These are phyloP conservation scores for Dendrocopos noguchii DNA, from an alignment of 2,113 vertebrate species.

Conservation along the genomic window DNA sequence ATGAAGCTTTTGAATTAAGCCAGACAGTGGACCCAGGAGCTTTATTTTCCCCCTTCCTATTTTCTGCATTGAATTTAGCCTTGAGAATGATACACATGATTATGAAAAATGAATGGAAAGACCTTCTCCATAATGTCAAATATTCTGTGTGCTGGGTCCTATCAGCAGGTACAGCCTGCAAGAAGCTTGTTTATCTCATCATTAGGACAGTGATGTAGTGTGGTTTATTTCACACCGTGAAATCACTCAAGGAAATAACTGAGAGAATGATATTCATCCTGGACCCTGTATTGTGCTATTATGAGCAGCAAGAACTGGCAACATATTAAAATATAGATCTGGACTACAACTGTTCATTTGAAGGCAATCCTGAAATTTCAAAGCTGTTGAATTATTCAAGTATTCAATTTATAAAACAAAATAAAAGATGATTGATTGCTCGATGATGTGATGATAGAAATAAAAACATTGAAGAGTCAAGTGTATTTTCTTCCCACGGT, in stretches of 20 bases:
- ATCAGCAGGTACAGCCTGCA: constrained; percentile 52
- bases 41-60: constrained; percentile 42
- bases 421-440: constrained; percentile 53
- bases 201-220: constrained; percentile 69
- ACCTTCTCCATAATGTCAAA: constrained; percentile 56
- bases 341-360: constrained; percentile 25
- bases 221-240: constrained; percentile 59
- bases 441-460: constrained; percentile 11
- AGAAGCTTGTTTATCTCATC: constrained; percentile 69
- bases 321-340: constrained; percentile 69
- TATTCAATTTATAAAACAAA: constrained; percentile 67
- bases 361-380: constrained; percentile 57
- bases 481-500: not conserved
- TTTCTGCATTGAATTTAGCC: constrained; percentile 62
- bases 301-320: constrained; percentile 58
- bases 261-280: constrained; percentile 52
- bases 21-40: not conserved
- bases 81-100: constrained; percentile 44
- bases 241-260: constrained; percentile 64
- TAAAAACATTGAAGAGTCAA: not conserved
- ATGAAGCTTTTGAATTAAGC: constrained; percentile 40
- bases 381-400: constrained; percentile 70
- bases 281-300: constrained; percentile 47
- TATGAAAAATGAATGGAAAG: constrained; percentile 43
- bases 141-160: constrained; percentile 57